phyloP scores from a whole-genome alignment of 2,888 invertebrate genomes.

The Dysmachus trigonus region DNA sequence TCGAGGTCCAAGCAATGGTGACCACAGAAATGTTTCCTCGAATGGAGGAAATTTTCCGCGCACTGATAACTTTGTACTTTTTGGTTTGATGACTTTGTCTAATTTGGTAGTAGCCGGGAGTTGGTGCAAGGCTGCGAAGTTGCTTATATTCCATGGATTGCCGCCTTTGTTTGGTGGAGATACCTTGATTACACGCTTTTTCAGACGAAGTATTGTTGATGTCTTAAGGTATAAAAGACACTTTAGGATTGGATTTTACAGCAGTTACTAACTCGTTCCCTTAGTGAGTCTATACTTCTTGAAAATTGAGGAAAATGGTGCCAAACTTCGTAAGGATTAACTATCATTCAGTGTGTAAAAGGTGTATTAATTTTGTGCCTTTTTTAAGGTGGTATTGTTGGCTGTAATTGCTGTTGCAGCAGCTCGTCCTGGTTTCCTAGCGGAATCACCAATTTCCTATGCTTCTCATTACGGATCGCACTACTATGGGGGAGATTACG shows the following conservation, averaged over 20 bases:
- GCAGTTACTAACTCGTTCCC: neutral
- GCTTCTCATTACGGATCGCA: constrained; percentile 20
- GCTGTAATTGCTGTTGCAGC: constrained; percentile 52
- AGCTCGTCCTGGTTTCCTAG: constrained; percentile 50
- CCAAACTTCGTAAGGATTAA: constrained; percentile 52
- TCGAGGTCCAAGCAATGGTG: neutral
- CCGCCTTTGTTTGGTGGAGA: neutral
- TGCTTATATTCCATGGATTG: neutral
- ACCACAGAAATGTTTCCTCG: neutral
- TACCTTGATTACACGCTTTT: neutral
- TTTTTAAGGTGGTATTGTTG: constrained; percentile 54
- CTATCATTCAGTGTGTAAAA: neutral
- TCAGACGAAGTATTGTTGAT: neutral
- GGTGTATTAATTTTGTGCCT: neutral
- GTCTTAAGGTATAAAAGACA: constrained; percentile 3
- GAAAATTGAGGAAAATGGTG: constrained; percentile 26
- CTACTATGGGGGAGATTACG: neutral
- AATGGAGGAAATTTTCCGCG: constrained; percentile 12
- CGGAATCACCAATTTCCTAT: neutral
- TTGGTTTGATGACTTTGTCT: neutral
- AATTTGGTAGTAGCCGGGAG: neutral
- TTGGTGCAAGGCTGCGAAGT: neutral
- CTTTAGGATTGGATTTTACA: neutral
- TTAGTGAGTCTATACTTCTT: neutral
- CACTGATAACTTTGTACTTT: constrained; percentile 8